Conservation (phyloP, 2,797 vertebrate genomes). For the Neomorphus geoffroyi region DNA sequence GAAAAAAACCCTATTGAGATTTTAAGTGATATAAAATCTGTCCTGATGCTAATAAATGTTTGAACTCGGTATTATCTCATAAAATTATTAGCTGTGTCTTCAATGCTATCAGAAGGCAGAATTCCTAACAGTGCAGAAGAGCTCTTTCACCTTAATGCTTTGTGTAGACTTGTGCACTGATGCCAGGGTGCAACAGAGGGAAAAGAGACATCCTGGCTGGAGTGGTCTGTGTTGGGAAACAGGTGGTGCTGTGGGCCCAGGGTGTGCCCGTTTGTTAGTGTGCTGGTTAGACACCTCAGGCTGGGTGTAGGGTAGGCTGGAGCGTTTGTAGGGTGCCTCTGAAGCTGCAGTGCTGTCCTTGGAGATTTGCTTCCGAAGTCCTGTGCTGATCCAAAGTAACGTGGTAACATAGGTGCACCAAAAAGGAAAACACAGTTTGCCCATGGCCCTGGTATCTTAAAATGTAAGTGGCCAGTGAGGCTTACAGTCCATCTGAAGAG, state of each 20-base stretch:
- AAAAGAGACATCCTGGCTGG: background rate
- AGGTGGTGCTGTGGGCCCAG: background rate
- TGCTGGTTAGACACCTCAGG: background rate
- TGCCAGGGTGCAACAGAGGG: rapidly evolving
- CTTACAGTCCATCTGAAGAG: background rate
- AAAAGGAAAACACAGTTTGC: background rate
- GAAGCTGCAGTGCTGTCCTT: background rate
- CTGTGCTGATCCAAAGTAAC: background rate
- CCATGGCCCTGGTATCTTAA: rapidly evolving
- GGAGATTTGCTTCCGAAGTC: background rate
- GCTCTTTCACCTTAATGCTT: background rate
- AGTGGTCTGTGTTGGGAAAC: background rate
- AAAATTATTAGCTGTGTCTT: too few species aligned
- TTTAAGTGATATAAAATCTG: too few species aligned
- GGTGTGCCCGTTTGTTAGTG: rapidly evolving
- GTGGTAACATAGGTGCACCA: background rate
- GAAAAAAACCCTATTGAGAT: too few species aligned
- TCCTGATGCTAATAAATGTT: too few species aligned
- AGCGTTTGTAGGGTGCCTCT: background rate
- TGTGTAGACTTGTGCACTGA: rapidly evolving
- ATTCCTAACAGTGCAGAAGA: background rate
- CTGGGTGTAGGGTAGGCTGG: background rate
- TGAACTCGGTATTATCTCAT: too few species aligned
- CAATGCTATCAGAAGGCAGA: too few species aligned
- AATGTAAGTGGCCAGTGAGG: rapidly evolving